Conservation (phyloP, 1,140 invertebrate genomes). For the Ephestia elutella region DNA sequence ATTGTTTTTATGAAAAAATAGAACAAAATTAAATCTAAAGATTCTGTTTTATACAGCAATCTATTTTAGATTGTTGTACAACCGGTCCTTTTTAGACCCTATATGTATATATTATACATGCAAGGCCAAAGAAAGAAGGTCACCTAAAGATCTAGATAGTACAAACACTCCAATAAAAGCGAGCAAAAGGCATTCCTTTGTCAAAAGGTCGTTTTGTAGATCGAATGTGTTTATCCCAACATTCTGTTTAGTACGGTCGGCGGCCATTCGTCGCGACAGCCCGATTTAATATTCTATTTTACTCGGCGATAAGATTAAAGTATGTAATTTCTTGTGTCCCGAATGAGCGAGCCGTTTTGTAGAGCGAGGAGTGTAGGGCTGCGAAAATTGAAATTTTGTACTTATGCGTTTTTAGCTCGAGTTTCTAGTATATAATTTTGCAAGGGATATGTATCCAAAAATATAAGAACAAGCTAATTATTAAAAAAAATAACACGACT, state of each 20-base stretch:
- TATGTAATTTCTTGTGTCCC: constrained; percentile 71
- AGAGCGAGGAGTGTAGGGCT: constrained; percentile 53
- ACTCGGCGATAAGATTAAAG: constrained; percentile 71
- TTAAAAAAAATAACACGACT: too few relatives aligned
- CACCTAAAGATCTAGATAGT: background rate
- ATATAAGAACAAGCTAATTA: too few relatives aligned
- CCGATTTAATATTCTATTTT: constrained; percentile 72
- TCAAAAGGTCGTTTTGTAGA: constrained; percentile 35
- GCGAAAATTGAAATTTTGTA: constrained; percentile 8
- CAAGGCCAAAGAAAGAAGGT: background rate
- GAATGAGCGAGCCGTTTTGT: constrained; percentile 51
- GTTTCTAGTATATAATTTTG: too few relatives aligned
- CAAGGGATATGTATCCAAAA: too few relatives aligned
- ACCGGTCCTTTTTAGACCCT: too few relatives aligned
- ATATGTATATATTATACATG: too few relatives aligned
- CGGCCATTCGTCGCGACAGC: constrained; percentile 46
- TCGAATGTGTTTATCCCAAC: constrained; percentile 53
- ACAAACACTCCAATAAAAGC: background rate
- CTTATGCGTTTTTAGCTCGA: too few relatives aligned
- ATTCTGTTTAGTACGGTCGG: constrained; percentile 56
- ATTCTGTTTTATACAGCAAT: too few relatives aligned
- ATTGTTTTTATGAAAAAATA: too few relatives aligned
- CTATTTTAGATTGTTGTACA: too few relatives aligned
- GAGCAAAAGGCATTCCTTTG: constrained; percentile 41
- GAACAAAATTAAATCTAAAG: too few relatives aligned